Evolutionary conservation across 2,113 vertebrate genomes (phyloP), one percentile per base, ranked within the genome.

Genomic region (Stigmatopora argus): DNA sequence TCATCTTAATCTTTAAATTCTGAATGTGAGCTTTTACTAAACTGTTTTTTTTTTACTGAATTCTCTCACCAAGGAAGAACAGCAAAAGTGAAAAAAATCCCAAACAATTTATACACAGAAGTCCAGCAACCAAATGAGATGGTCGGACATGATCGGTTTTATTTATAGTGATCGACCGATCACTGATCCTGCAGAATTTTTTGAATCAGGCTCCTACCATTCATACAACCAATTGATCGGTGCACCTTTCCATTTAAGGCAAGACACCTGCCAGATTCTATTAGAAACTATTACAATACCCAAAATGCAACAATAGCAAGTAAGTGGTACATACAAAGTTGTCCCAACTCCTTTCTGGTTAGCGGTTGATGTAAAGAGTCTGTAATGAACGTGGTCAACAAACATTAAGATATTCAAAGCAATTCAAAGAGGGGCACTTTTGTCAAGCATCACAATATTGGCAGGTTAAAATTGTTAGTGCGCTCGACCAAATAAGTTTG

Each of bases 351-450:
- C 88, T 82, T 89, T 89, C 80, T 87, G 83, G 85, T 70, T 38
- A 85, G 73, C 35, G 10, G 78, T 0, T 77, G 88, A 75, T 81
- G 78, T 69, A 82, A 81, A 61, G 75, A 73, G 88, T 96, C 95
- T 94, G 93, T 91, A 93, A 93, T 88, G 90, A 82, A 87, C 48
- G 80, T 71, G 66, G 72, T 80, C 71, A 66, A 83, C 73, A 80
- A 69, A 81, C 60, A 80, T 64, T 31, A 81, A 23, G 14, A 72
- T 2, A 76, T 47, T 71, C 41, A 67, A 60, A 63, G 45, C 10
- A 34, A 18, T 26, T 18, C 11, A 52, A 2, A 62, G 15, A 26
- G 17, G 3, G 31, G 9, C 34, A 38, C 44, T 65, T 64, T 62
- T 46, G 23, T 64, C 35, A 51, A 58, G 49, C 15, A 31, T 41